These are phyloP conservation scores for Characodon lateralis DNA, from an alignment of 2,797 vertebrate species.

Conservation along the genomic window DNA sequence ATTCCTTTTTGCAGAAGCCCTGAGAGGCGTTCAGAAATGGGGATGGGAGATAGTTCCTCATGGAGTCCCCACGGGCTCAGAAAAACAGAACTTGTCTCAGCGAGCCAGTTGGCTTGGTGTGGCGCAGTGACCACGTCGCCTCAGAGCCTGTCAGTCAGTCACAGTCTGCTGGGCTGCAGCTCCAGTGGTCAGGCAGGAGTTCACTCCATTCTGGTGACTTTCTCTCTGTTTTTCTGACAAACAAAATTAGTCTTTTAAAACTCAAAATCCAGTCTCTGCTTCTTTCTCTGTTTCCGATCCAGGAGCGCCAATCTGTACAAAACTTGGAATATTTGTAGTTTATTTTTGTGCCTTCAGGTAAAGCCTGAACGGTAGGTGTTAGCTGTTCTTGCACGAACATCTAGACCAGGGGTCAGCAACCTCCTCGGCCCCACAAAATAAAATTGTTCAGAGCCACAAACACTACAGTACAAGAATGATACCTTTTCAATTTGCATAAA, in stretches of 20 bases:
- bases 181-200: conserved; percentile 64
- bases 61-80: conserved; percentile 50
- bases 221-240: conserved; percentile 56
- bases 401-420: neutral
- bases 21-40: conserved; percentile 51
- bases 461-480: neutral
- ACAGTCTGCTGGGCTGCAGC: conserved; percentile 65
- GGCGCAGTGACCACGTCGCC: conserved; percentile 68
- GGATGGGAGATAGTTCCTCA: conserved; percentile 57
- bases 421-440: neutral
- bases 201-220: conserved; percentile 58
- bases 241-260: conserved; percentile 56
- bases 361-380: conserved; percentile 67
- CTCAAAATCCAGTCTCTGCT: conserved; percentile 48
- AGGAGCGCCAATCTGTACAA: conserved; percentile 65
- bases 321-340: conserved; percentile 59
- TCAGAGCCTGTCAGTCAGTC: conserved; percentile 71
- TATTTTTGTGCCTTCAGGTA: conserved; percentile 63
- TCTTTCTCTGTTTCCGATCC: conserved; percentile 60
- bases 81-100: conserved; percentile 64
- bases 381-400: conserved; percentile 67
- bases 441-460: neutral
- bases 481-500: neutral
- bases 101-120: conserved; percentile 69
- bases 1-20: conserved; percentile 50